Evolutionary conservation across 2,888 invertebrate genomes (phyloP).

Genomic region (Acronicta leporina): DNA sequence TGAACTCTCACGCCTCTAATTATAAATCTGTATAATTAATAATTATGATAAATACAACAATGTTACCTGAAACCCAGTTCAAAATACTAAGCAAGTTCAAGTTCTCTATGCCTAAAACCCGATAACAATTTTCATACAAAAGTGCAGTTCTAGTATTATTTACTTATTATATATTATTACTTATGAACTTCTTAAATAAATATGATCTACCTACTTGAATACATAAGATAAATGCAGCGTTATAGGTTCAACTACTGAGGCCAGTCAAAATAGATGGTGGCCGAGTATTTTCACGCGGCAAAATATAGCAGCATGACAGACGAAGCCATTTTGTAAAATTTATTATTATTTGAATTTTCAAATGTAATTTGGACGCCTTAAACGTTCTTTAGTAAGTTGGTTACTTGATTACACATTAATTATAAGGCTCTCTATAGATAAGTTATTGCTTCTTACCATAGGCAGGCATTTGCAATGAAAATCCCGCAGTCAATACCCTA

Average conservation of each 20-base stretch:
- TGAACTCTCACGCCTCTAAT: conserved; percentile 51
- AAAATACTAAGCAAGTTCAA: conserved; percentile 8
- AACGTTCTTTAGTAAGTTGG: too few species aligned
- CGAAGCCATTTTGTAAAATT: not conserved
- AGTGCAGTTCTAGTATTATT: conserved; percentile 3
- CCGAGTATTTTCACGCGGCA: conserved; percentile 16
- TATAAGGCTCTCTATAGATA: too few species aligned
- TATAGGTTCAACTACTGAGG: conserved; percentile 41
- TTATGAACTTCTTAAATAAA: conserved; percentile 16
- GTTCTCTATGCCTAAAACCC: too few species aligned
- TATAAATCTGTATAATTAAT: conserved; percentile 7
- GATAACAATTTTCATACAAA: not conserved
- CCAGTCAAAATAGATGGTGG: conserved; percentile 30
- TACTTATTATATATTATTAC: not conserved
- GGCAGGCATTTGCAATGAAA: conserved; percentile 10
- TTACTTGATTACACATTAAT: too few species aligned
- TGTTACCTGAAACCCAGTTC: conserved; percentile 6
- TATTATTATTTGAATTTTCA: too few species aligned
- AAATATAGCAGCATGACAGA: not conserved
- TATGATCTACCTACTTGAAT: conserved; percentile 30
- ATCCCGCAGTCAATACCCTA: conserved; percentile 4
- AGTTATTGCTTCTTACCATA: too few species aligned
- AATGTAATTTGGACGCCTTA: too few species aligned
- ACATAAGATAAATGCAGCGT: conserved; percentile 48
- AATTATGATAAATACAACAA: conserved; percentile 27